These are phyloP conservation scores for Nasonia oneida DNA, from an alignment of 2,888 invertebrate genomes.

Conservation along the genomic window DNA sequence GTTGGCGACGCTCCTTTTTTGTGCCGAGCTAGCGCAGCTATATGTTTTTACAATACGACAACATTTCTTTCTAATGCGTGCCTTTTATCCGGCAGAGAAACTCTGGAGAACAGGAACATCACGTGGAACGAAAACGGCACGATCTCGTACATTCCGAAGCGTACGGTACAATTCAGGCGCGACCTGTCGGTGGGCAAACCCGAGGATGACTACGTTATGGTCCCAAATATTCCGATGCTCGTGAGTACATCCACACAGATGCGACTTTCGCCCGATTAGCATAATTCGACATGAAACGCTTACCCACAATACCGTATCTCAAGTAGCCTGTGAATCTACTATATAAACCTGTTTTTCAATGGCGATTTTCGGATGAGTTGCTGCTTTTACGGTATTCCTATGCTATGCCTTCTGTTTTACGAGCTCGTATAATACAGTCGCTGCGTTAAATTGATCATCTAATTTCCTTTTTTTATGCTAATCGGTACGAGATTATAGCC, in stretches of 20 bases:
- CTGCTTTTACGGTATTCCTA: background rate
- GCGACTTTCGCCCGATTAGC: background rate
- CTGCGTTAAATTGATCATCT: background rate
- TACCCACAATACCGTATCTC: background rate
- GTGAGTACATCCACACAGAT: conserved; percentile 80
- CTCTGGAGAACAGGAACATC: conserved; percentile 84
- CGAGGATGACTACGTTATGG: conserved; percentile 81
- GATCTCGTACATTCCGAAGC: conserved; percentile 83
- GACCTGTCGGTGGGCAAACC: conserved; percentile 86
- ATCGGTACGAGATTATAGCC: background rate
- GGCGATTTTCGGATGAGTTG: no score
- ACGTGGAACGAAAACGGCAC: conserved; percentile 85
- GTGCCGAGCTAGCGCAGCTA: no score
- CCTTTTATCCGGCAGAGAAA: conserved; percentile 81
- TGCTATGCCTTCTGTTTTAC: no score
- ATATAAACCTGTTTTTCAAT: background rate
- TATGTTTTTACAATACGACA: no score
- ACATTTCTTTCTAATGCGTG: background rate
- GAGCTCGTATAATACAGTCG: background rate
- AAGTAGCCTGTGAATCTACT: background rate
- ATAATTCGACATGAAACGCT: background rate
- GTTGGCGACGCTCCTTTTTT: conserved; percentile 69
- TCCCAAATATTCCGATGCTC: conserved; percentile 87
- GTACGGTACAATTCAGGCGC: conserved; percentile 82
- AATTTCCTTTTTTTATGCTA: background rate